phyloP scores from a whole-genome alignment of 2,888 invertebrate genomes.

The Cephus spinipes region DNA sequence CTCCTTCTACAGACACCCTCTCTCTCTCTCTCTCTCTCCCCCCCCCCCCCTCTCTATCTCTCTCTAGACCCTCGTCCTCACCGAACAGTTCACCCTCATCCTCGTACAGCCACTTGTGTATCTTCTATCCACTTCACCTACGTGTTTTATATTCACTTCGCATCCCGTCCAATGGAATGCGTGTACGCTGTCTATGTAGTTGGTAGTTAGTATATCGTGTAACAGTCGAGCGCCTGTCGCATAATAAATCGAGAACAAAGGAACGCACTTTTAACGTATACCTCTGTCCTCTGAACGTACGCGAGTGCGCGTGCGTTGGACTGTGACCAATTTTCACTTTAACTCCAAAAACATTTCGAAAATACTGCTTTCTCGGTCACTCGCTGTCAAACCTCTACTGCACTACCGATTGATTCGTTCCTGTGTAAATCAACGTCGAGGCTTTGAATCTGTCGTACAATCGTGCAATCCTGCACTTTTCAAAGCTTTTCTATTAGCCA shows the following conservation, averaged over 20 bases:
- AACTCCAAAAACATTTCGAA: neutral
- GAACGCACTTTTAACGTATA: neutral
- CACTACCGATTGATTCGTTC: neutral
- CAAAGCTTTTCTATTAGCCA: neutral
- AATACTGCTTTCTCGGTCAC: neutral
- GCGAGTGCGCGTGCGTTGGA: neutral
- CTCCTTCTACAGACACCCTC: neutral
- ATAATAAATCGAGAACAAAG: conserved; percentile 29
- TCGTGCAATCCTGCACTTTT: neutral
- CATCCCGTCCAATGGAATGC: conserved; percentile 14
- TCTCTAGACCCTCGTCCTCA: neutral
- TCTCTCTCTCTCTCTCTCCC: neutral
- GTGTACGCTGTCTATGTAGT: conserved; percentile 10
- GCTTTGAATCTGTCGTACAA: neutral
- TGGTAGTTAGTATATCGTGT: conserved; percentile 31
- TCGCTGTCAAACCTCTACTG: neutral
- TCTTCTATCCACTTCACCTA: neutral
- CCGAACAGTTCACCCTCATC: neutral
- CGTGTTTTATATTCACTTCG: conserved; percentile 19
- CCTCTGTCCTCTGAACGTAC: neutral
- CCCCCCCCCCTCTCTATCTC: too few species aligned
- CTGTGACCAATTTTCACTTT: neutral
- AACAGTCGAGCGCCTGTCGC: conserved; percentile 26
- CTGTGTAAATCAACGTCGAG: neutral
- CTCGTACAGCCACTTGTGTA: neutral